A percentile compares a stretch with the other conserved stretches of the same genome.
phyloP scores from a whole-genome alignment of 2,888 invertebrate species.

The Stegana nigrithorax region DNA sequence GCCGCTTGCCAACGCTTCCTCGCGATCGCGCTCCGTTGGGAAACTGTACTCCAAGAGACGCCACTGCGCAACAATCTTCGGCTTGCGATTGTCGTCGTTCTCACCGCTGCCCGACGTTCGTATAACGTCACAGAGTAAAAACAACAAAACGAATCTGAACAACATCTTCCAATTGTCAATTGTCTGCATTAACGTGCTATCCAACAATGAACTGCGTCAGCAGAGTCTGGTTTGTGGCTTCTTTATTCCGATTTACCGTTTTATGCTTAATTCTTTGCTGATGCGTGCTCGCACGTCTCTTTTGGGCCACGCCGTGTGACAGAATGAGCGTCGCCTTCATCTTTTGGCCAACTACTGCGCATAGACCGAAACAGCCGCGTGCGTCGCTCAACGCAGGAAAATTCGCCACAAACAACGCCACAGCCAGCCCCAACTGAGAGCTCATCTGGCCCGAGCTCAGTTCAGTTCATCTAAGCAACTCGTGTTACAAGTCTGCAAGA shows the following conservation, averaged over 20 bases:
- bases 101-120: neutral
- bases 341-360: too few relatives aligned
- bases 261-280: neutral
- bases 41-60: conserved; percentile 75
- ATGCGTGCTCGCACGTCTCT: neutral
- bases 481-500: too few relatives aligned
- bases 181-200: neutral
- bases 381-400: too few relatives aligned
- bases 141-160: neutral
- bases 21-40: conserved; percentile 68
- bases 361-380: too few relatives aligned
- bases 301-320: neutral
- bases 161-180: too few relatives aligned
- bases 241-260: neutral
- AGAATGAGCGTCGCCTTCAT: neutral
- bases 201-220: too few relatives aligned
- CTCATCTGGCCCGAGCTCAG: too few relatives aligned
- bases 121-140: neutral
- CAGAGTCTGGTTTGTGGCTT: too few relatives aligned
- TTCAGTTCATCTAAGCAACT: too few relatives aligned
- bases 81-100: neutral
- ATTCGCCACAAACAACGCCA: too few relatives aligned
- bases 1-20: conserved; percentile 68
- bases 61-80: conserved; percentile 74
- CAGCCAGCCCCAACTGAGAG: too few relatives aligned